Evolutionary conservation across 2,797 vertebrate genomes (phyloP), one percentile per base, ranked within the genome.

Genomic region (Peromyscus attwateri): DNA sequence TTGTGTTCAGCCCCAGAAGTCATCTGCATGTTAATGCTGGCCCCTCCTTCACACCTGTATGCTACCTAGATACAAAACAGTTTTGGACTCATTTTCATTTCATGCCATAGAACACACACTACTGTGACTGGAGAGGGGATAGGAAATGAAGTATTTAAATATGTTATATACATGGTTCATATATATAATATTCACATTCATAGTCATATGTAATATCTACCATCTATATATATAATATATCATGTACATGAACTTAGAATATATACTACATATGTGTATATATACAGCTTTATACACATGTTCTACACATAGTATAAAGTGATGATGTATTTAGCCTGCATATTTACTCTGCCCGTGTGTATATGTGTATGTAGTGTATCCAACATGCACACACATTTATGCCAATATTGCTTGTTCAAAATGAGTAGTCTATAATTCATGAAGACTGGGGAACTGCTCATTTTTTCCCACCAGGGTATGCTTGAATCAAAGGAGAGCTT

Each of bases 61-160:
- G n/a, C 70, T 79, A 57, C 66, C 70, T 95, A 71, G 82, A 52
- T 62, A 66, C 46, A 92, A 94, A 92, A 62, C 16, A 52, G 9
- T 5, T 19, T 46, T 84, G 31, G 31, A 55, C 1, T 87, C 14
- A 40, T 34, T 83, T 94, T 94, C 77, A 49, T 75, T 90, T 85
- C 57, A 43, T 79, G 23, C 49, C 40, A 6, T 16, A 71, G 16
- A 88, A 87, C 3, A 83, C 23, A 57, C 16, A 84, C 71, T 55
- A 57, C n/a, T 6, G 13, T 43, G 27, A 29, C 76, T 71, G 8
- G 43, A 49, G 10, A 88, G 4, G 31, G 46, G 10, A 89, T 62
- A 21, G 29, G 40, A 46, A 81, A 31, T 31, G 9, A 23, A 68
- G 68, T 43, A 70, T 60, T 31, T 43, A 46, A 37, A 31, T 27